phyloP scores from a whole-genome alignment of 1,140 invertebrate genomes.

The Mizuhopecten yessoensis region DNA sequence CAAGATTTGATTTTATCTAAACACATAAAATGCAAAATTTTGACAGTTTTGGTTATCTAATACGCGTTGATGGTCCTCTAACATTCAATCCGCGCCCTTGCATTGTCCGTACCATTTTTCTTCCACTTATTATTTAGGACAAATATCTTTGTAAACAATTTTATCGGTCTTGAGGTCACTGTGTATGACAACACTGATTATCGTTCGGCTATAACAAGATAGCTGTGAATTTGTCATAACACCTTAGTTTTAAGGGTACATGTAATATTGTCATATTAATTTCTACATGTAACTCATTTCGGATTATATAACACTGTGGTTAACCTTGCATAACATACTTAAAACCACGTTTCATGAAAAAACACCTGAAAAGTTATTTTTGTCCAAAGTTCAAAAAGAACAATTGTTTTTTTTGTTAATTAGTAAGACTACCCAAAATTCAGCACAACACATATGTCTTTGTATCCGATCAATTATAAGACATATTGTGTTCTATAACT shows the following conservation, averaged over 20 bases:
- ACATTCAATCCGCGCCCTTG: slow-evolving; percentile 24
- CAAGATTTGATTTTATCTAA: slow-evolving; percentile 35
- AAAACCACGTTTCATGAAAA: too few species aligned
- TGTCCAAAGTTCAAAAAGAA: too few species aligned
- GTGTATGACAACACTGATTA: slow-evolving; percentile 4
- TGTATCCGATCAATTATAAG: too few species aligned
- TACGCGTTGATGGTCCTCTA: slow-evolving; percentile 24
- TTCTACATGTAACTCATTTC: background rate
- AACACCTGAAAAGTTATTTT: too few species aligned
- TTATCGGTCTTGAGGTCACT: background rate
- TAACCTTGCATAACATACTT: too few species aligned
- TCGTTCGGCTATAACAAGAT: background rate
- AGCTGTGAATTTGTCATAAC: background rate
- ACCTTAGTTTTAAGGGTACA: background rate
- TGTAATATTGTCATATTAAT: background rate
- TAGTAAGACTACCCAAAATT: too few species aligned
- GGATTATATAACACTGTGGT: too few species aligned
- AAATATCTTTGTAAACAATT: background rate
- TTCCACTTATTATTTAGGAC: background rate
- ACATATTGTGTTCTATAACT: too few species aligned
- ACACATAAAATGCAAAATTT: slow-evolving; percentile 40
- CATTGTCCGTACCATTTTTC: background rate
- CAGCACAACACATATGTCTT: too few species aligned
- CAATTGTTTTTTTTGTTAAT: too few species aligned
- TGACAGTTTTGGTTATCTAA: slow-evolving; percentile 14